A percentile compares a stretch with the other conserved stretches of the same genome.
Evolutionary conservation across 2,113 vertebrate genomes (phyloP).

Genomic region (Oncorhynchus kisutch): DNA sequence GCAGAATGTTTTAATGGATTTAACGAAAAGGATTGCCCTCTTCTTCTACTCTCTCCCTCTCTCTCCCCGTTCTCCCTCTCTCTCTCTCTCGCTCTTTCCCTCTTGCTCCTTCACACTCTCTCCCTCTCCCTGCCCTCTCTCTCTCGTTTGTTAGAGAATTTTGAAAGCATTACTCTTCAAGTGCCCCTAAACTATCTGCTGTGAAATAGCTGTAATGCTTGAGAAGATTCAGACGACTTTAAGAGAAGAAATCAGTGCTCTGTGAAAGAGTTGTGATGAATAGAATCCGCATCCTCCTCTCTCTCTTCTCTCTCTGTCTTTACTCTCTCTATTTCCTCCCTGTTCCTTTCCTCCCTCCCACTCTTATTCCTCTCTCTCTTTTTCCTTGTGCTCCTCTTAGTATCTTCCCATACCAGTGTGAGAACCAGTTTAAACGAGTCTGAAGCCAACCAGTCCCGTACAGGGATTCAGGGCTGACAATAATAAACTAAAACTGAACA

Average conservation of each 20-base stretch:
- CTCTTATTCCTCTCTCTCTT: neutral
- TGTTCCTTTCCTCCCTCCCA: too few species aligned
- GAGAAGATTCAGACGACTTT: neutral
- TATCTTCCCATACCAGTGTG: neutral
- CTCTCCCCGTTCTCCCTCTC: neutral
- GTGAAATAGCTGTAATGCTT: neutral
- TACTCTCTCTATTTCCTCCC: too few species aligned
- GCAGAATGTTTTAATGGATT: slow-evolving; percentile 26
- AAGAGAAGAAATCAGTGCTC: neutral
- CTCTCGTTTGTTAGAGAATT: neutral
- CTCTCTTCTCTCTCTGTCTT: neutral
- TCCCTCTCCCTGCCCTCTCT: neutral
- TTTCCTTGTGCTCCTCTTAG: neutral
- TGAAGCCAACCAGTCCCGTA: neutral
- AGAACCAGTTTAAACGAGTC: neutral
- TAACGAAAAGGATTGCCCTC: slow-evolving; percentile 4
- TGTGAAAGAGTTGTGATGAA: neutral
- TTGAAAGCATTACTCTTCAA: neutral
- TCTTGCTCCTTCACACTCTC: neutral
- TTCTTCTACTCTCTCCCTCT: neutral
- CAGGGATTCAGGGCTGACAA: neutral
- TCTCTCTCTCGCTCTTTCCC: neutral
- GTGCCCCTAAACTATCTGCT: neutral
- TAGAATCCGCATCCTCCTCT: neutral
- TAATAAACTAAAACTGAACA: neutral